Evolutionary conservation across 2,113 vertebrate species (phyloP), one percentile per base, ranked within the genome.

Genomic region (Clarias macrocephalus): DNA sequence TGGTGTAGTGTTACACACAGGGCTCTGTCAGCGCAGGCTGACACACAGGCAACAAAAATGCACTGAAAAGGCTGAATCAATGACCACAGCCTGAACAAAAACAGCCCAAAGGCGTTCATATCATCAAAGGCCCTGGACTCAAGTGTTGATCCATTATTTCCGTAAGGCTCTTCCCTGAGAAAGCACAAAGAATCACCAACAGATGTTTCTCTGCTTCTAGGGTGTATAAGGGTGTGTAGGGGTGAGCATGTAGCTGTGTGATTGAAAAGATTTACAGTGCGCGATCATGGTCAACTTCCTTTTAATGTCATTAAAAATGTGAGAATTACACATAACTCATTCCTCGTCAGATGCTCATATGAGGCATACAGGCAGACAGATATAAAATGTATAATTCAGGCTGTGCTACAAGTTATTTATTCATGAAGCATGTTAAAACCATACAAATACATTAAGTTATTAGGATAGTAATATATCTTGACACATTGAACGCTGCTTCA

Each of bases 81-180:
- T 85, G 77, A 88, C 83, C 80, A 82, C 56, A 65, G 65, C 18
- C 85, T 60, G 54, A 86, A 91, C 85, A 15, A 86, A 90, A 90
- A 90, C 80, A 88, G 73, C 90, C 87, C 54, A 10, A 23, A 86
- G 86, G 80, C 73, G 65, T 86, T 62, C 72, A 62, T 33, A 65
- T 81, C 89, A 89, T 91, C 84, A 90, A 91, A 91, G 86, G 48
- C 70, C 48, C 37, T 65, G 76, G 54, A 88, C 79, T 87, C 73
- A 83, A 87, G 76, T 80, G 88, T 80, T 80, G 83, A 88, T 90
- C 72, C 80, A 85, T 87, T 87, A 85, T 87, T 87, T 90, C 72
- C 65, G 59, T 83, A 57, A 85, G 84, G 85, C 57, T 33, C 59
- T 68, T 83, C 84, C 59, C 80, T 76, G 60, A 88, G 83, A 90